phyloP scores from a whole-genome alignment of 1,140 invertebrate genomes.

The Galendromus occidentalis region DNA sequence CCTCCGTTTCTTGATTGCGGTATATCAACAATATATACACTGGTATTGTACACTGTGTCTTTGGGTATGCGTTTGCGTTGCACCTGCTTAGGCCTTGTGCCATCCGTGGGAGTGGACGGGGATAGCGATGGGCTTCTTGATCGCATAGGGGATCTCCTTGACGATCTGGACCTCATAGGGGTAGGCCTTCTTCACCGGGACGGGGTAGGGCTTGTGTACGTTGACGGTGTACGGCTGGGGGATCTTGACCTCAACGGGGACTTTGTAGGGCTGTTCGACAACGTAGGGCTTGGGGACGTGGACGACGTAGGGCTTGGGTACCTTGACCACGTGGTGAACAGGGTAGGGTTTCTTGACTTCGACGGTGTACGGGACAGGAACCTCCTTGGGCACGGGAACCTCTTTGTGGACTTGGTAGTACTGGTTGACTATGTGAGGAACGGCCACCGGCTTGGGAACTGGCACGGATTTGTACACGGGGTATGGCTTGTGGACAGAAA shows the following conservation, averaged over 20 bases:
- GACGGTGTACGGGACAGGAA: not conserved
- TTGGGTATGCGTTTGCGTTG: too few relatives aligned
- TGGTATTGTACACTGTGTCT: too few relatives aligned
- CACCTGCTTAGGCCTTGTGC: not conserved
- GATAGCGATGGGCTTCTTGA: not conserved
- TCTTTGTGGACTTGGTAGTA: not conserved
- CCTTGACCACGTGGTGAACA: not conserved
- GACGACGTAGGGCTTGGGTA: not conserved
- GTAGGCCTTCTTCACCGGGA: constrained; percentile 2
- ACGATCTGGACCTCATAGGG: not conserved
- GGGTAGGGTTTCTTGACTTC: constrained; percentile 4
- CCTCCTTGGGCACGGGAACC: constrained; percentile 3
- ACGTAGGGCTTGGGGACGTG: constrained; percentile 7
- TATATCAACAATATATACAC: too few relatives aligned
- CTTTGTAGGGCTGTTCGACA: not conserved
- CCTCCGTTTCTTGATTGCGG: too few relatives aligned
- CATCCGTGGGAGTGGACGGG: not conserved
- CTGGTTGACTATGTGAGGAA: not conserved
- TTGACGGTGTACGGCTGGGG: not conserved
- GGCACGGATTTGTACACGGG: not conserved
- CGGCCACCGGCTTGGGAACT: not conserved
- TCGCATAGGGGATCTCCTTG: constrained; percentile 1
- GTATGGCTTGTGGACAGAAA: not conserved
- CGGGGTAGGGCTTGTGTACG: not conserved
- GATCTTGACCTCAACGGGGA: constrained; percentile 3